Percentiles rank a stretch among this genome's conserved stretches.
These are phyloP conservation scores for Betta splendens DNA, from an alignment of 2,797 vertebrate genomes.

Conservation along the genomic window DNA sequence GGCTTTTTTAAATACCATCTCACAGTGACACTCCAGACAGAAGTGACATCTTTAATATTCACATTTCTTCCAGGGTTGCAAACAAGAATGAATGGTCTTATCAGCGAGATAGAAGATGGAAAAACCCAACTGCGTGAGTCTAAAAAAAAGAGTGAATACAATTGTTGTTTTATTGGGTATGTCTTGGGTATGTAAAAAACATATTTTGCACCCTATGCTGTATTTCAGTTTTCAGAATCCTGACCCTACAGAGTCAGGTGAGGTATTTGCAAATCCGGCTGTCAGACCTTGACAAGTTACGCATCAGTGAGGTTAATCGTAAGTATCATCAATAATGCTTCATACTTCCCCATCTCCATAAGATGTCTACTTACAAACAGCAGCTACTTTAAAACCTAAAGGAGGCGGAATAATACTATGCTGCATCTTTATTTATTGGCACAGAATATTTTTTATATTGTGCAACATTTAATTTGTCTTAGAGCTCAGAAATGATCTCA, in stretches of 20 bases:
- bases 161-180: not conserved
- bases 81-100: slow-evolving; percentile 15
- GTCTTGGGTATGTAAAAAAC: not conserved
- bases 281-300: not conserved
- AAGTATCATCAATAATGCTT: slow-evolving; percentile 10
- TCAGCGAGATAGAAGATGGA: not conserved
- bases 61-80: slow-evolving; percentile 36
- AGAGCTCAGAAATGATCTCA: slow-evolving; percentile 36
- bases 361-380: too few species aligned
- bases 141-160: not conserved
- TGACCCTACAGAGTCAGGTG: slow-evolving; percentile 44
- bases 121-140: slow-evolving; percentile 50
- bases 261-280: slow-evolving; percentile 25
- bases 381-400: not conserved
- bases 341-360: not conserved
- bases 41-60: not conserved
- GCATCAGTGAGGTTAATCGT: slow-evolving; percentile 1
- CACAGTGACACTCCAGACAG: not conserved
- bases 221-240: slow-evolving; percentile 45
- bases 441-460: not conserved
- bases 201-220: not conserved
- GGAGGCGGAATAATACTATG: too few species aligned
- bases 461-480: slow-evolving; percentile 1
- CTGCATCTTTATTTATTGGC: too few species aligned
- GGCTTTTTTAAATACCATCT: not conserved